Evolutionary conservation across 2,113 vertebrate species (phyloP).

Genomic region (Corvus cornix): DNA sequence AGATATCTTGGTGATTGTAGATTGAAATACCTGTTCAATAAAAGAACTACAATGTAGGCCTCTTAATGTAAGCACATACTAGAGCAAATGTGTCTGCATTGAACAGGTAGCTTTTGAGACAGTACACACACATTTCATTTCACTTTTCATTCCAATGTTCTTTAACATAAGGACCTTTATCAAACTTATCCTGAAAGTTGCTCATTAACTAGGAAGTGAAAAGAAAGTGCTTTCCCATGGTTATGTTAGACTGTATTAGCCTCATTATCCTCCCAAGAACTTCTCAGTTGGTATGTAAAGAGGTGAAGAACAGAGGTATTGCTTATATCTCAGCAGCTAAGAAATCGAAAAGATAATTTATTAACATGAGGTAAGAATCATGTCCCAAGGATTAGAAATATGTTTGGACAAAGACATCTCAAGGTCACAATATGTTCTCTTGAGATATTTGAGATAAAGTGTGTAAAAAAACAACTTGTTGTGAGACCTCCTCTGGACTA

Average conservation of each 20-base stretch:
- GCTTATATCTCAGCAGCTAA: neutral
- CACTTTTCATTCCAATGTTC: neutral
- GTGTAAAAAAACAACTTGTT: neutral
- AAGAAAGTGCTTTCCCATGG: neutral
- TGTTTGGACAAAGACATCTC: neutral
- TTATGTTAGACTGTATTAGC: neutral
- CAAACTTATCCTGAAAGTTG: neutral
- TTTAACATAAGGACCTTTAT: neutral
- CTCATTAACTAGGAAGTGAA: constrained; percentile 22
- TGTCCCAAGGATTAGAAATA: neutral
- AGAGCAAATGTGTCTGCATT: neutral
- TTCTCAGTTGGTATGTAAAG: neutral
- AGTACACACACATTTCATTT: neutral
- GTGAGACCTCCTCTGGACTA: neutral
- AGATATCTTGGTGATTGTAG: neutral
- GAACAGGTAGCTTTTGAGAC: neutral
- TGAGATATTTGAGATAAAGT: neutral
- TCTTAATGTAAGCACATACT: neutral
- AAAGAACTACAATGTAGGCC: neutral
- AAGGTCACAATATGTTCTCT: neutral
- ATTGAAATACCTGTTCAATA: neutral
- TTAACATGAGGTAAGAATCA: neutral
- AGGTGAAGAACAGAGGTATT: neutral
- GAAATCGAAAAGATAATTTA: neutral
- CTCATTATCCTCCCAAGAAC: neutral